phyloP scores from a whole-genome alignment of 2,797 vertebrate species.

The Mus spretus region DNA sequence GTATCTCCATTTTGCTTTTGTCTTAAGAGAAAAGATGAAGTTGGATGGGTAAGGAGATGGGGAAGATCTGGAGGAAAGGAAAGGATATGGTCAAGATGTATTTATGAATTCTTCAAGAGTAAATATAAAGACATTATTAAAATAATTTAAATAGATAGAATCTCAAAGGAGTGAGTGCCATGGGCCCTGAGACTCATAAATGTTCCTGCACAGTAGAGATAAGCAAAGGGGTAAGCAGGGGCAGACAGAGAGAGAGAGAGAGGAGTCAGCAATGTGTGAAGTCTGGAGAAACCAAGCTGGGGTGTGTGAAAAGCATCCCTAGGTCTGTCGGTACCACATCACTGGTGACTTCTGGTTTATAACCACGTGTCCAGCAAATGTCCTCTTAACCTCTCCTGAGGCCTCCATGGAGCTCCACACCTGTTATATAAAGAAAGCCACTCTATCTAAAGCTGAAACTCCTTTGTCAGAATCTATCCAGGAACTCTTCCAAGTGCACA shows the following conservation, averaged over 20 bases:
- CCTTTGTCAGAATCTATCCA: not conserved
- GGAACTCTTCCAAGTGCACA: not conserved
- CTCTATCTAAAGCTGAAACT: not conserved
- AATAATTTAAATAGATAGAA: not conserved
- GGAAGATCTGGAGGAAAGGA: not conserved
- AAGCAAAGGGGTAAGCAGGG: too few species aligned
- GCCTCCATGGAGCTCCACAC: not conserved
- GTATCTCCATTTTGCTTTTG: not conserved
- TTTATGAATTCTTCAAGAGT: not conserved
- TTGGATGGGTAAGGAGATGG: not conserved
- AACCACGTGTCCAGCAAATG: not conserved
- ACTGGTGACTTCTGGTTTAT: not conserved
- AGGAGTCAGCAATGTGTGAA: not conserved
- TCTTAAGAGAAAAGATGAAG: not conserved
- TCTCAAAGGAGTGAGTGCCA: not conserved
- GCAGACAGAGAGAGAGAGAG: not conserved
- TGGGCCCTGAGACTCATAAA: not conserved
- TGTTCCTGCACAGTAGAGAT: not conserved
- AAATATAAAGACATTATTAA: not conserved
- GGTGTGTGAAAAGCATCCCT: accelerated
- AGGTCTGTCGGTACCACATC: not conserved
- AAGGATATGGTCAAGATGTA: not conserved
- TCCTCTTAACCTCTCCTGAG: not conserved
- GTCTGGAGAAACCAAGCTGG: not conserved
- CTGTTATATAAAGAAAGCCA: not conserved